phyloP scores from a whole-genome alignment of 2,888 invertebrate species.

The Drosophila fungiperda region DNA sequence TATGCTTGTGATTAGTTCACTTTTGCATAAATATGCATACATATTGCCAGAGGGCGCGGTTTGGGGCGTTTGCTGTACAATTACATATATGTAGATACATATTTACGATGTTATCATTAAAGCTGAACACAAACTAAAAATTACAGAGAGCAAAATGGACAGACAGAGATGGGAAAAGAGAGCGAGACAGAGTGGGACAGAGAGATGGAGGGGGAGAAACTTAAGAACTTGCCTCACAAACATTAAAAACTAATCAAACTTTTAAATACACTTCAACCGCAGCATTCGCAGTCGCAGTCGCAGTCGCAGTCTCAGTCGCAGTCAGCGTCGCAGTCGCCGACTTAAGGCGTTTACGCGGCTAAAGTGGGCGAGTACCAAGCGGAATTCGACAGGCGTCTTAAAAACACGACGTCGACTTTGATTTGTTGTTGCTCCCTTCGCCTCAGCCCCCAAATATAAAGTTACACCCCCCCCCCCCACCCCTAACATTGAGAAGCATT shows the following conservation, averaged over 20 bases:
- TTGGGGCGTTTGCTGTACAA: neutral
- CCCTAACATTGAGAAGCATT: constrained; percentile 1
- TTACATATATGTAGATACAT: neutral
- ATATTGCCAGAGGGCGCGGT: constrained; percentile 14
- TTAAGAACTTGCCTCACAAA: constrained; percentile 61
- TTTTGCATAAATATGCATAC: constrained; percentile 69
- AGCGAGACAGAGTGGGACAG: neutral
- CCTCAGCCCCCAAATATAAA: neutral
- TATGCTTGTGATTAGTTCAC: constrained; percentile 74
- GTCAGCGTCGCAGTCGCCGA: constrained; percentile 2
- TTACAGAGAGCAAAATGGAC: constrained; percentile 10
- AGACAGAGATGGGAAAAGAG: neutral
- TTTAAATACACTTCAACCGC: constrained; percentile 82
- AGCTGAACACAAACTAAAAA: constrained; percentile 39
- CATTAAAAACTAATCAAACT: constrained; percentile 82
- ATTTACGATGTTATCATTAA: constrained; percentile 38
- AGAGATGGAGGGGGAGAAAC: constrained; percentile 11
- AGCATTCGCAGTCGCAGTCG: constrained; percentile 33
- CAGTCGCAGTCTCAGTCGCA: neutral
- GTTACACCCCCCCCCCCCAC: neutral
- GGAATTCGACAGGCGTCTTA: constrained; percentile 79
- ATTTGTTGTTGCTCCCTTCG: constrained; percentile 62
- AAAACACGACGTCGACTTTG: constrained; percentile 72
- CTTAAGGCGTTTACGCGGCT: constrained; percentile 69
- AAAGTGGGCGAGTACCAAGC: constrained; percentile 40